A percentile compares a stretch with the other conserved stretches of the same genome.
phyloP scores from a whole-genome alignment of 2,888 invertebrate species.

The Myathropa florea region DNA sequence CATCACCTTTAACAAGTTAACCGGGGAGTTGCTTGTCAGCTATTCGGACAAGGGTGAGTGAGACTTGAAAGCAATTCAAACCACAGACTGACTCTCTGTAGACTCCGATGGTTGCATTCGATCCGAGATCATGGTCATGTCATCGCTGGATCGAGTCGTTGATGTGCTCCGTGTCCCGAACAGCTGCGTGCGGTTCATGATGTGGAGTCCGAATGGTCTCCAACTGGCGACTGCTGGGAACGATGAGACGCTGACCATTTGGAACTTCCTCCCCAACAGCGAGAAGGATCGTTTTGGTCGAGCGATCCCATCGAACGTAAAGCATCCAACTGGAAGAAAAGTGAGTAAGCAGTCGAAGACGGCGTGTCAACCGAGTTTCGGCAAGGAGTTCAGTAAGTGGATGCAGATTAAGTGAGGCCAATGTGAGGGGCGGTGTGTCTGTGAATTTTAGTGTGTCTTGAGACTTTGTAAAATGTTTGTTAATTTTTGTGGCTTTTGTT shows the following conservation, averaged over 20 bases:
- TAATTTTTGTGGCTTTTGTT: background rate
- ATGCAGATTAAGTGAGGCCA: background rate
- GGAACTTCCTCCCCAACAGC: conserved; percentile 78
- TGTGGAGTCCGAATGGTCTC: conserved; percentile 78
- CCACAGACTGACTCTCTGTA: conserved; percentile 19
- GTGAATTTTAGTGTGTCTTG: background rate
- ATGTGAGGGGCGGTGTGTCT: background rate
- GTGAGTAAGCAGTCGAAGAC: background rate
- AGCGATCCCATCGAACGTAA: background rate
- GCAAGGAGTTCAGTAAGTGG: background rate
- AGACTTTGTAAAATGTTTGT: too few relatives aligned
- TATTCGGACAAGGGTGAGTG: conserved; percentile 73
- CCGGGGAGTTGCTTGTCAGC: conserved; percentile 80
- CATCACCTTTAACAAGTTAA: conserved; percentile 79
- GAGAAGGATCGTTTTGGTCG: background rate
- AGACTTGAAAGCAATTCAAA: background rate
- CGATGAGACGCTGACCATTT: conserved; percentile 80
- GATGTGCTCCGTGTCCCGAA: conserved; percentile 76
- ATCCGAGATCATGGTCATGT: conserved; percentile 77
- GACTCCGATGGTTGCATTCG: conserved; percentile 72
- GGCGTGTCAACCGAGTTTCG: background rate
- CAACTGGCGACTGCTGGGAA: conserved; percentile 79
- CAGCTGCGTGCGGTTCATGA: conserved; percentile 76
- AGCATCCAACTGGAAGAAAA: background rate
- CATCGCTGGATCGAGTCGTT: conserved; percentile 78